Evolutionary conservation across 1,140 invertebrate genomes (phyloP), one percentile per base, ranked within the genome.

Genomic region (Diachasmimorpha longicaudata): DNA sequence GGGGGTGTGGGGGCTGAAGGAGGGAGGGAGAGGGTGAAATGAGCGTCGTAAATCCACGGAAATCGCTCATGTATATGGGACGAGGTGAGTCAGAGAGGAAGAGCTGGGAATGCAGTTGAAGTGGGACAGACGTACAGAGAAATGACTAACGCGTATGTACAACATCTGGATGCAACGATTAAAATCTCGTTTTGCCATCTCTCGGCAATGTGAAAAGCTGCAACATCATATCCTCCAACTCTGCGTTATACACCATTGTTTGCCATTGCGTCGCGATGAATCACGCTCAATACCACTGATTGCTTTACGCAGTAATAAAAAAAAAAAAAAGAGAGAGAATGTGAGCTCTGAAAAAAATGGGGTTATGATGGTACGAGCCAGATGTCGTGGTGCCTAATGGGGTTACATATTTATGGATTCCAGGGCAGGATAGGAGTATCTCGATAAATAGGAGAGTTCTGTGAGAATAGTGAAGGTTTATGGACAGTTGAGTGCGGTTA

Each of bases 161-260:
- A 73, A 66, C 72, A 73, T 73, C 72, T 73, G 72, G 66, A 66
- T 58, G 72, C n/a, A 44, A 13, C 72, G 72, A 73, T 73, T 73
- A 73, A 73, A 73, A 73, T 66, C 72, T 73, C 72, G 72, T 73
- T 73, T 73, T 73, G 55, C 39, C 31, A 73, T 73, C 21, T 73
- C 72, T 58, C 52, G 36, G 9, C 39, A 73, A 19, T 73, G 55
- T 68, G 36, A 68, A 68, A 73, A 39, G 39, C 39, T 66, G 21
- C 58, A 73, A 63, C 72, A 73, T 73, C 72, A 73, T 73, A 73
- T 66, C 31, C 55, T 44, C 23, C 9, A 39, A 19, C n/a, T 52
- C n/a, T 52, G 9, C 21, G 44, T 72, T 72, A 39, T 52, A 71
- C 42, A 25, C 36, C 31, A 70, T 48, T 52, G 71, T 21, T 39